phyloP scores from a whole-genome alignment of 2,113 vertebrate genomes.

The Ochotona princeps region DNA sequence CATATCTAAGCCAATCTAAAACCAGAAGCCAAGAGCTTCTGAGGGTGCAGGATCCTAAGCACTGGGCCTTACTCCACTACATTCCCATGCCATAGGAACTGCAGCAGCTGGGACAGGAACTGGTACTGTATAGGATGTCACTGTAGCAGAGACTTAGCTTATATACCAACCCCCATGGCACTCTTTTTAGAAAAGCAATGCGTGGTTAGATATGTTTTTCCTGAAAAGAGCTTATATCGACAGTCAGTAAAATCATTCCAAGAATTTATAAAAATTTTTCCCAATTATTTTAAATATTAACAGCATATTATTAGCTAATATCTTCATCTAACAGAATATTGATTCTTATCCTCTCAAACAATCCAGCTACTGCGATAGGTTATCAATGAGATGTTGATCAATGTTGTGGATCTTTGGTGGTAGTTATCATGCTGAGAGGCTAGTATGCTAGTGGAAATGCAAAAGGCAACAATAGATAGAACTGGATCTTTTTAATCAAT shows the following conservation, averaged over 20 bases:
- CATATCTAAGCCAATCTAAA: too few species aligned
- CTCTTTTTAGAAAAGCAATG: too few species aligned
- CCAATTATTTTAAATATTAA: not conserved
- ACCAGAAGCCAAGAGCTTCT: too few species aligned
- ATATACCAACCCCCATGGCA: too few species aligned
- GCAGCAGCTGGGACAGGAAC: too few species aligned
- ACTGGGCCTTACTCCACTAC: too few species aligned
- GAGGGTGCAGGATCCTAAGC: too few species aligned
- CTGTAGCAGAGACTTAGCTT: too few species aligned
- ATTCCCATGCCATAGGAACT: too few species aligned
- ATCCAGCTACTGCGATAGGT: conserved; percentile 3
- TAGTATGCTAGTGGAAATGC: conserved; percentile 75
- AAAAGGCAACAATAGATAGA: conserved; percentile 50
- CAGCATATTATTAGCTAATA: not conserved
- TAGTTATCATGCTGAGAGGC: conserved; percentile 65
- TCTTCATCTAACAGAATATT: rapidly evolving
- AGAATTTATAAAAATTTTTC: not conserved
- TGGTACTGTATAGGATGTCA: too few species aligned
- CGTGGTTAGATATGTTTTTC: not conserved
- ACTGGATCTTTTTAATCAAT: conserved; percentile 76
- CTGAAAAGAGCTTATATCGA: not conserved
- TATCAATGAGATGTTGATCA: conserved; percentile 3
- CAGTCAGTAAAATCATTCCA: not conserved
- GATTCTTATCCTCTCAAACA: conserved; percentile 2
- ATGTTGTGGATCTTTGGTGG: conserved; percentile 64